These are phyloP conservation scores for Xiphydria camelus DNA, from an alignment of 2,888 invertebrate species.

Conservation along the genomic window DNA sequence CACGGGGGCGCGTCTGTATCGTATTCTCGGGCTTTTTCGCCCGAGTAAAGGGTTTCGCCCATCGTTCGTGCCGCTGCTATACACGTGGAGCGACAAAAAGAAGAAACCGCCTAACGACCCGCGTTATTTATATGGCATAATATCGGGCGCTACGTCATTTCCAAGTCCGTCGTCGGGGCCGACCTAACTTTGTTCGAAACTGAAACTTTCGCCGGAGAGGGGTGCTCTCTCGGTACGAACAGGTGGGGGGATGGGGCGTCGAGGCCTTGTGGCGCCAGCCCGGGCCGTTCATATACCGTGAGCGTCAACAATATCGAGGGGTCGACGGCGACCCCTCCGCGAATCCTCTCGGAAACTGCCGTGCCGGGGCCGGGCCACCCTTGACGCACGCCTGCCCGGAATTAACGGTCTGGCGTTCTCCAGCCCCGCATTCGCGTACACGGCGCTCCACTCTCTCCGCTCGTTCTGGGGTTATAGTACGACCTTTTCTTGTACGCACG, in stretches of 20 bases:
- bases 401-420: too few species aligned
- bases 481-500: too few species aligned
- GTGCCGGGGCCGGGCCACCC: too few species aligned
- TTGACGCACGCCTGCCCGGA: background rate
- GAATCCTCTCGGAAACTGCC: background rate
- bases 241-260: slow-evolving; percentile 40
- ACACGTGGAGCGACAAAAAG: background rate
- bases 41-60: too few species aligned
- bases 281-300: background rate
- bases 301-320: background rate
- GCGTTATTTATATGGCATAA: background rate
- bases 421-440: too few species aligned
- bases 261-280: slow-evolving; percentile 38
- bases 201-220: slow-evolving; percentile 39
- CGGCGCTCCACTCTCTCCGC: too few species aligned
- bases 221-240: slow-evolving; percentile 43
- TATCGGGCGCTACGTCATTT: background rate
- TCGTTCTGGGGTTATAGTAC: too few species aligned
- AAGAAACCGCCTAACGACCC: background rate
- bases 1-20: too few species aligned
- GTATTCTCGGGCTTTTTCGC: too few species aligned
- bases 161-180: background rate
- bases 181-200: slow-evolving; percentile 30
- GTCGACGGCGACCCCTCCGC: background rate
- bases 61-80: too few species aligned